These are phyloP conservation scores for Clarias pachynema DNA, from an alignment of 2,797 vertebrate species.

Conservation along the genomic window DNA sequence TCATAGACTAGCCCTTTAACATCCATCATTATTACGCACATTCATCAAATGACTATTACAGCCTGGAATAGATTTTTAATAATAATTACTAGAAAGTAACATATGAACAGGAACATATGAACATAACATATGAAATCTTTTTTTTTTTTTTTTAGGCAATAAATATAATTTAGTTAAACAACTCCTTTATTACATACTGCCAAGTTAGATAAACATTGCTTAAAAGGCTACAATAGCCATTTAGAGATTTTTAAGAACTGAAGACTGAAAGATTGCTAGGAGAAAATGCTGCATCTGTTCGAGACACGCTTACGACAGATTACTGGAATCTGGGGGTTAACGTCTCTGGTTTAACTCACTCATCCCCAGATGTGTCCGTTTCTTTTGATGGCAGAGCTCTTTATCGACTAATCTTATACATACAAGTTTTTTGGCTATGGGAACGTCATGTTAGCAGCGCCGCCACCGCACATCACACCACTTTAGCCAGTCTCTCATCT, in stretches of 20 bases:
- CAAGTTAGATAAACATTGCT: background rate
- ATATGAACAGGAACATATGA: too few species aligned
- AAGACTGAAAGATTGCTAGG: constrained; percentile 32
- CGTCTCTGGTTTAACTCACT: constrained; percentile 70
- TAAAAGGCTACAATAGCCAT: background rate
- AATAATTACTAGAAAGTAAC: background rate
- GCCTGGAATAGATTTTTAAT: background rate
- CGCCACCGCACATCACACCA: constrained; percentile 30
- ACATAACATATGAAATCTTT: background rate
- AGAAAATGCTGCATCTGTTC: constrained; percentile 63
- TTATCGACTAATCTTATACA: constrained; percentile 26
- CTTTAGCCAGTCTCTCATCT: constrained; percentile 23
- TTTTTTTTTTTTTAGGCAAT: background rate
- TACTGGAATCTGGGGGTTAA: constrained; percentile 70
- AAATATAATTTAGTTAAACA: background rate
- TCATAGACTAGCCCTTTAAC: background rate
- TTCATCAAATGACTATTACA: background rate
- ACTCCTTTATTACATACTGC: background rate
- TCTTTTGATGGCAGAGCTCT: constrained; percentile 40
- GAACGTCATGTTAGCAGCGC: constrained; percentile 42
- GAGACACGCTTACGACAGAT: constrained; percentile 66
- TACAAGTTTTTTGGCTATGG: constrained; percentile 24
- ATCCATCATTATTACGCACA: background rate
- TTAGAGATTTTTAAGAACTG: background rate
- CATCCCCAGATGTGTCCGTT: constrained; percentile 68